Evolutionary conservation across 23 tunicate species (phyloP), one percentile per base, ranked within the genome.

Genomic region (Clavelina lepadiformis): DNA sequence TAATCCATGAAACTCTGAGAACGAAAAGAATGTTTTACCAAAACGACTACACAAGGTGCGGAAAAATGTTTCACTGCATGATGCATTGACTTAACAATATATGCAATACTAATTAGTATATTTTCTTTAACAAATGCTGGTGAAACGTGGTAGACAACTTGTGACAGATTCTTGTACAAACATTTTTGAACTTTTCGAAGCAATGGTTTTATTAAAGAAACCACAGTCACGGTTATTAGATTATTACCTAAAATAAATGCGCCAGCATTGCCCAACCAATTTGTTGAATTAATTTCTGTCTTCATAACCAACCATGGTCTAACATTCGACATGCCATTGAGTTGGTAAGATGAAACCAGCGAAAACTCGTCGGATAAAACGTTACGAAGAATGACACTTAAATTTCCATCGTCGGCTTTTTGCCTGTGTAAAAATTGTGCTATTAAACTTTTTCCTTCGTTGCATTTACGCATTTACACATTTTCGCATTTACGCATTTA

Each of bases 1-100:
- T 20, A 86, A 35, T n/a, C 95, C 95, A 51, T 71, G 75, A 35
- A 86, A 71, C 31, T 77, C 95, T 86, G 69, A 53, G 55, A 58
- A 41, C 15, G 49, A 41, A 41, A 41, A 41, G 15, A 41, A 41
- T 41, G 49, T 15, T 11, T 41, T 11, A 41, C 11, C 15, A 41
- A 11, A 41, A 11, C 49, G 49, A 11, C 49, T 41, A 41, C 15
- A 15, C 15, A 11, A 41, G 11, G 15, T 11, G 21, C 22, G 26
- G 59, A 53, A n/a, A 53, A 53, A 11, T 8, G 59, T 53, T 24
- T 27, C 20, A 11, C 11, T 41, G 15, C 49, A 11, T 11, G 15
- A 15, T 15, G 11, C 15, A 41, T 11, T 41, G 15, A 41, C 15
- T 41, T 41, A 41, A 41, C 49, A 41, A 41, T 11, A 15, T 41